phyloP scores from a whole-genome alignment of 2,888 invertebrate genomes.

The Steinernema carpocapsae region DNA sequence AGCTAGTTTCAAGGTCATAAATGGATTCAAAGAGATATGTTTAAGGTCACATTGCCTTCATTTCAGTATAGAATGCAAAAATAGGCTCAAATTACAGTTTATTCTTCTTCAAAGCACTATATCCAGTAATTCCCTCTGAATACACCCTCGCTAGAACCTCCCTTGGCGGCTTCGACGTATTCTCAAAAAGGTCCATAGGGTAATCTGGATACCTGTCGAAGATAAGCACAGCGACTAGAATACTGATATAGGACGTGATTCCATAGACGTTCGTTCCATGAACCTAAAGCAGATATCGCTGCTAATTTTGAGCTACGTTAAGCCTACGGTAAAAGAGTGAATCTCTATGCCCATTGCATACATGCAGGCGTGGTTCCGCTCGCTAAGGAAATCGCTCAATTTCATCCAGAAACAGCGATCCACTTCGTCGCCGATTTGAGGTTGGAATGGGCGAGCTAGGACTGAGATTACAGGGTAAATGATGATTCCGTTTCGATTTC shows the following conservation, averaged over 20 bases:
- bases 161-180: not conserved
- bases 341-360: not conserved
- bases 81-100: constrained; percentile 21
- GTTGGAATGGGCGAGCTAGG: not conserved
- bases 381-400: not conserved
- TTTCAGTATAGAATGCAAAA: too few species aligned
- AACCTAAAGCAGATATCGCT: not conserved
- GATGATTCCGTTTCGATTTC: constrained; percentile 3
- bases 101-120: not conserved
- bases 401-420: constrained; percentile 11
- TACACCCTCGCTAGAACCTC: not conserved
- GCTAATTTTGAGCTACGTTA: not conserved
- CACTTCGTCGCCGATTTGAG: not conserved
- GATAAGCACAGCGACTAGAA: constrained; percentile 38
- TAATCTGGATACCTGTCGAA: constrained; percentile 39
- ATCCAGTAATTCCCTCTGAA: not conserved
- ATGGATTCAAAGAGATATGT: too few species aligned
- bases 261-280: constrained; percentile 37
- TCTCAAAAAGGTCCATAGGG: not conserved
- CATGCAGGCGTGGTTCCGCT: not conserved
- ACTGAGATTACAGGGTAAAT: not conserved
- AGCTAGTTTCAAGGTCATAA: too few species aligned
- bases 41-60: too few species aligned
- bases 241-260: constrained; percentile 42
- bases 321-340: constrained; percentile 5